Conservation (phyloP, 1,140 invertebrate genomes). For the Achroia grisella region DNA sequence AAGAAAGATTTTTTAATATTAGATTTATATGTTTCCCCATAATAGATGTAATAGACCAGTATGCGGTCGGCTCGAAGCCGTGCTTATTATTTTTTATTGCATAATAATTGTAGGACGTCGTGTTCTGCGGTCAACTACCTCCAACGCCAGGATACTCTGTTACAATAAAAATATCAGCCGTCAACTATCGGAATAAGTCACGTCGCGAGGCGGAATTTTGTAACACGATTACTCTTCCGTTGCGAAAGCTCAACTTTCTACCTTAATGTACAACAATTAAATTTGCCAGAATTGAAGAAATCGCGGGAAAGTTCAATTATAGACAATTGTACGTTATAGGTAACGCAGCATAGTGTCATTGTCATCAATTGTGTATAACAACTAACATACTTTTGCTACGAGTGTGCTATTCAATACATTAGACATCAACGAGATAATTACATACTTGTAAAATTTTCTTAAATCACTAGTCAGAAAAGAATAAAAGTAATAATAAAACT, state of each 20-base stretch:
- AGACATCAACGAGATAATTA: constrained; percentile 46
- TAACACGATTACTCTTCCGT: constrained; percentile 32
- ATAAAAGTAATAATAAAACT: too few relatives aligned
- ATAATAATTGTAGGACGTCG: constrained; percentile 46
- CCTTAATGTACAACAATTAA: constrained; percentile 6
- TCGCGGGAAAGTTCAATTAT: constrained; percentile 15
- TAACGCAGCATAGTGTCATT: too few relatives aligned
- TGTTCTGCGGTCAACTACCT: constrained; percentile 39
- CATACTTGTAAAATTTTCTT: too few relatives aligned
- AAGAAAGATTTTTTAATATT: too few relatives aligned
- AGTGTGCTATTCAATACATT: constrained; percentile 14
- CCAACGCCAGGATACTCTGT: background rate
- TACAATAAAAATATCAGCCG: constrained; percentile 38
- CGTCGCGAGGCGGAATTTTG: constrained; percentile 20
- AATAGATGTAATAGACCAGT: background rate
- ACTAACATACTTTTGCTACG: too few relatives aligned
- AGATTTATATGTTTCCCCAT: too few relatives aligned
- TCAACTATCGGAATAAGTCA: constrained; percentile 38
- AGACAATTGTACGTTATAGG: too few relatives aligned
- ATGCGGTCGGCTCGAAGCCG: constrained; percentile 3
- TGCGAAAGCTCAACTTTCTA: constrained; percentile 32
- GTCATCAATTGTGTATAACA: too few relatives aligned
- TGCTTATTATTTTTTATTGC: constrained; percentile 20
- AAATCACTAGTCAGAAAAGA: too few relatives aligned
- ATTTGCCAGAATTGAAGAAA: constrained; percentile 12